These are phyloP conservation scores for Scaptomyza reducta DNA, from an alignment of 2,888 invertebrate genomes.

Conservation along the genomic window DNA sequence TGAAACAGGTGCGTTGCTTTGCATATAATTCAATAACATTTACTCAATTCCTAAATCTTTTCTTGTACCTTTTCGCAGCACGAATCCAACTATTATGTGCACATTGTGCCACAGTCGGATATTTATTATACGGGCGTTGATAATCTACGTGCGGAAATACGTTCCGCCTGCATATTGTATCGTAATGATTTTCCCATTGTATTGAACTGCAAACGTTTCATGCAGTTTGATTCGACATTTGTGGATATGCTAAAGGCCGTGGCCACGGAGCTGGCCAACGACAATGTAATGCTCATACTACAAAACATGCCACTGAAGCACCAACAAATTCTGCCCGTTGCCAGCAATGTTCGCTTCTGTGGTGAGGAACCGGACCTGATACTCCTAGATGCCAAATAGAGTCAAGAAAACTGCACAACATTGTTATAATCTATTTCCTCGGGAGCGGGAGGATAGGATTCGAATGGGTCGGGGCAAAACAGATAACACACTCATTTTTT, in stretches of 20 bases:
- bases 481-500: neutral
- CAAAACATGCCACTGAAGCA: slow-evolving; percentile 69
- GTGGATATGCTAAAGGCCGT: slow-evolving; percentile 87
- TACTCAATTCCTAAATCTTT: neutral
- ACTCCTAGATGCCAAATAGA: slow-evolving; percentile 33
- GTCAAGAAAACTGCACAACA: neutral
- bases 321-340: slow-evolving; percentile 64
- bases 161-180: slow-evolving; percentile 85
- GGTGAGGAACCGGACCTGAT: slow-evolving; percentile 50
- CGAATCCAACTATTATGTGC: slow-evolving; percentile 85
- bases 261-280: slow-evolving; percentile 85
- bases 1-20: slow-evolving; percentile 71
- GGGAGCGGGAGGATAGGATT: neutral
- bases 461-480: too few relatives aligned
- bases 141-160: slow-evolving; percentile 86
- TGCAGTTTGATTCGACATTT: slow-evolving; percentile 89
- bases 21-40: too few relatives aligned
- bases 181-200: slow-evolving; percentile 85
- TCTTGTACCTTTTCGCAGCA: slow-evolving; percentile 79
- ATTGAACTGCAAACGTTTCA: slow-evolving; percentile 88
- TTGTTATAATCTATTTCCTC: neutral
- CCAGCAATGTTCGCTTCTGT: slow-evolving; percentile 67
- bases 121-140: slow-evolving; percentile 90
- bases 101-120: slow-evolving; percentile 88
- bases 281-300: slow-evolving; percentile 85